Conservation (phyloP, 92 coral and sea anemone genomes). For the Bergia puertoricense region DNA sequence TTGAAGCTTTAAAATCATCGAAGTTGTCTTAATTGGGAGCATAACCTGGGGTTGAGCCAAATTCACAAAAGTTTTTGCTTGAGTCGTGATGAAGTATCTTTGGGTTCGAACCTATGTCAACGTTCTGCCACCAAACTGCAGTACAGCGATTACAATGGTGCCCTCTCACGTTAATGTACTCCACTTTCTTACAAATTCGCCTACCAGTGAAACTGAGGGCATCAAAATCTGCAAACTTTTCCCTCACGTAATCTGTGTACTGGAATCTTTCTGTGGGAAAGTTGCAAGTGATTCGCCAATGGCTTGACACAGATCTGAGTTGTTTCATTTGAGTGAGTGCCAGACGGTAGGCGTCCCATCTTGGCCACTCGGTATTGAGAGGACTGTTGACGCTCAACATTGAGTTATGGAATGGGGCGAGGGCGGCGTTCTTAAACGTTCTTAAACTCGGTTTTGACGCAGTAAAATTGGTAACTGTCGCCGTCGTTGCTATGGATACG, state of each 20-base stretch:
- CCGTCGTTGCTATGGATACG: slow-evolving; percentile 2
- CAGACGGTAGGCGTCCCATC: no score
- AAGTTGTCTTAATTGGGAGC: background rate
- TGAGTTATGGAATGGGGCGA: background rate
- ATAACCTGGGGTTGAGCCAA: background rate
- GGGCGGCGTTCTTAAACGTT: background rate
- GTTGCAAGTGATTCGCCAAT: background rate
- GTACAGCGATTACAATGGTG: background rate
- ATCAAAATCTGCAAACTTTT: background rate
- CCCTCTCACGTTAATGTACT: background rate
- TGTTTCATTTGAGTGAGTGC: no score
- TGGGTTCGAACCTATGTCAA: background rate
- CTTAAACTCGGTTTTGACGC: background rate
- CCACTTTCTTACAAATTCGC: background rate
- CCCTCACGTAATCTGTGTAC: background rate
- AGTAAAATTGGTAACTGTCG: background rate
- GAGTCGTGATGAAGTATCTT: background rate
- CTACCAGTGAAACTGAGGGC: background rate
- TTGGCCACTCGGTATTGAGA: background rate
- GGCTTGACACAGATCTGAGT: no score
- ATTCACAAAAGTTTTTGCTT: background rate
- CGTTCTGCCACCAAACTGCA: background rate
- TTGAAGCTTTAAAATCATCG: background rate
- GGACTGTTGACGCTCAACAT: background rate
- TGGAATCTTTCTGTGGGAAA: background rate